Conservation (phyloP, 1,140 invertebrate genomes). For the Eueides isabella region DNA sequence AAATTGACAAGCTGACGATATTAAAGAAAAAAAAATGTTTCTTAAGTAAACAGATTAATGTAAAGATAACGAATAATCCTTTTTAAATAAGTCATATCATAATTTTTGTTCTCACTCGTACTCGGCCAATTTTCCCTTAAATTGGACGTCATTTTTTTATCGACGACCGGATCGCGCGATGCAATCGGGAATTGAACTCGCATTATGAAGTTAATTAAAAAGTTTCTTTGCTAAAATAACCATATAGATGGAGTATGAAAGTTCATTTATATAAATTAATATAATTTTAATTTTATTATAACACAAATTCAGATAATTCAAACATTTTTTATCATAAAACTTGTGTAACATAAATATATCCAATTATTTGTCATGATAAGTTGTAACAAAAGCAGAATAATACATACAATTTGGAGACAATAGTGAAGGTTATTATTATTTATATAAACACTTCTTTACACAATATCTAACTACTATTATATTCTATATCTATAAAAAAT, state of each 20-base stretch:
- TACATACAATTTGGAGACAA: neutral
- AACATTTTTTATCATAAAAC: no score
- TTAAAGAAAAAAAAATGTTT: no score
- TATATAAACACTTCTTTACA: neutral
- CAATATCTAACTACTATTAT: neutral
- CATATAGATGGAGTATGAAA: neutral
- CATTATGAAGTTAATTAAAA: neutral
- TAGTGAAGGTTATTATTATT: neutral
- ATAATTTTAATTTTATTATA: neutral
- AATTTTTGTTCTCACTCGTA: no score
- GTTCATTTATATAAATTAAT: neutral
- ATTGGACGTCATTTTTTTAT: no score
- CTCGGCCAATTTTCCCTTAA: no score
- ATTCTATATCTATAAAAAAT: neutral
- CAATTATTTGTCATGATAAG: neutral
- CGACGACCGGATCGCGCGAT: no score
- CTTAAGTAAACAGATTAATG: no score
- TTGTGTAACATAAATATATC: no score
- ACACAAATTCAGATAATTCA: neutral
- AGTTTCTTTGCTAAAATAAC: slow-evolving; percentile 3
- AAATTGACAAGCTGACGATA: no score
- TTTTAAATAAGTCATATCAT: no score
- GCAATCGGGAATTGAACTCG: neutral
- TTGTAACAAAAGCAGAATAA: neutral
- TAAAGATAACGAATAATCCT: no score